These are phyloP conservation scores for Vulpes lagopus DNA, from an alignment of 2,113 vertebrate species.

Conservation along the genomic window DNA sequence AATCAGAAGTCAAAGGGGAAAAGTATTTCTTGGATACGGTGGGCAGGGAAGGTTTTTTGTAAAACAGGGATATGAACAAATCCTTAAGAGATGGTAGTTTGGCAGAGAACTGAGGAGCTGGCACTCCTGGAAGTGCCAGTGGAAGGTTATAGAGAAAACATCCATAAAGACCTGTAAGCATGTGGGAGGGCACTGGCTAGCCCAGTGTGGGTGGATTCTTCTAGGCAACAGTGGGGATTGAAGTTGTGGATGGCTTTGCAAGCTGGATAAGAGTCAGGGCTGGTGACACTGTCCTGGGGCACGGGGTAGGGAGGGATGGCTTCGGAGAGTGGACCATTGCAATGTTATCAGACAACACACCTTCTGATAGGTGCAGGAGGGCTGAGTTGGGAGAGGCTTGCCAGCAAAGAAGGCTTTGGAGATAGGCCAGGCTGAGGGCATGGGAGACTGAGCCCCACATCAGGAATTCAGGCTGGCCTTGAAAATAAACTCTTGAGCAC, in stretches of 20 bases:
- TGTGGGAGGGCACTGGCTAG: neutral
- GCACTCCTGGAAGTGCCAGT: too few relatives aligned
- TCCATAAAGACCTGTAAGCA: neutral
- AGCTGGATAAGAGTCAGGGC: neutral
- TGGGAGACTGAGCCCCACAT: neutral
- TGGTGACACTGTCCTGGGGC: neutral
- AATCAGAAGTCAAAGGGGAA: constrained; percentile 23
- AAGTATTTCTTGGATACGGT: neutral
- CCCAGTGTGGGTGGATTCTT: neutral
- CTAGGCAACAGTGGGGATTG: neutral
- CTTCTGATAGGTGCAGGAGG: neutral
- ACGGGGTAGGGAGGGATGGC: neutral
- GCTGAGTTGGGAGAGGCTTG: neutral
- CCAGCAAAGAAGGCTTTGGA: neutral
- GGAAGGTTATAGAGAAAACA: neutral
- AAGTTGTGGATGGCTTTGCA: neutral
- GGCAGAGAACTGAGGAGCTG: too few relatives aligned
- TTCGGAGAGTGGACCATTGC: neutral
- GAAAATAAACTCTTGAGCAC: neutral
- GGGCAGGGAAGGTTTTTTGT: neutral
- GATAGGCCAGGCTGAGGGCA: neutral
- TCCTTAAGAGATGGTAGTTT: neutral
- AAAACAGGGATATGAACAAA: neutral
- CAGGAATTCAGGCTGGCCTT: neutral
- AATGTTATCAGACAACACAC: too few relatives aligned